Evolutionary conservation across 1,140 invertebrate genomes (phyloP).

Genomic region (Pinna nobilis): DNA sequence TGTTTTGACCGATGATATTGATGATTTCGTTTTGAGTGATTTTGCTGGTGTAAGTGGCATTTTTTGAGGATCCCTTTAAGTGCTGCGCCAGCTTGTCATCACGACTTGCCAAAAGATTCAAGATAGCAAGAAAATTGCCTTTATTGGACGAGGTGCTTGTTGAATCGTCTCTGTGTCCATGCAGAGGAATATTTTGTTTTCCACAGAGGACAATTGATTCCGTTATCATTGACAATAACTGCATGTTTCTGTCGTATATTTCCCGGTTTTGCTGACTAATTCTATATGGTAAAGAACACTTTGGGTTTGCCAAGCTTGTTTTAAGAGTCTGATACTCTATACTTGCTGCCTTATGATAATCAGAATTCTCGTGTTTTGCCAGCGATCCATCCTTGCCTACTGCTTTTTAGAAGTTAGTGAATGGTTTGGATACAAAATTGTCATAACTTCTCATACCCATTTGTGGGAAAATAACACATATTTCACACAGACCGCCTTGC

Average conservation of each 20-base stretch:
- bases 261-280: neutral
- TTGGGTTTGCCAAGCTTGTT: conserved; percentile 1
- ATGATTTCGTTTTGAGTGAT: conserved; percentile 23
- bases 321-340: conserved; percentile 9
- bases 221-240: neutral
- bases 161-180: conserved; percentile 16
- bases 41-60: conserved; percentile 1
- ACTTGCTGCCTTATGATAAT: neutral
- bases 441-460: neutral
- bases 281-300: neutral
- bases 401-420: conserved; percentile 7
- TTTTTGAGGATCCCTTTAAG: conserved; percentile 6
- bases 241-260: neutral
- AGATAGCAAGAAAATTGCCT: neutral
- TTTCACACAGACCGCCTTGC: conserved; percentile 3
- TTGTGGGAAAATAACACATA: conserved; percentile 4
- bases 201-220: conserved; percentile 18
- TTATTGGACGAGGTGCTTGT: conserved; percentile 7
- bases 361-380: conserved; percentile 10
- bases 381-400: neutral
- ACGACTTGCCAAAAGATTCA: neutral
- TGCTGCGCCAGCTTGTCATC: too few relatives aligned
- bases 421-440: conserved; percentile 7
- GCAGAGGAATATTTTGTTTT: conserved; percentile 16
- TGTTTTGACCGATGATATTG: conserved; percentile 7